These are phyloP conservation scores for Drosophila trichaetosa DNA, from an alignment of 2,888 invertebrate genomes.

Conservation along the genomic window DNA sequence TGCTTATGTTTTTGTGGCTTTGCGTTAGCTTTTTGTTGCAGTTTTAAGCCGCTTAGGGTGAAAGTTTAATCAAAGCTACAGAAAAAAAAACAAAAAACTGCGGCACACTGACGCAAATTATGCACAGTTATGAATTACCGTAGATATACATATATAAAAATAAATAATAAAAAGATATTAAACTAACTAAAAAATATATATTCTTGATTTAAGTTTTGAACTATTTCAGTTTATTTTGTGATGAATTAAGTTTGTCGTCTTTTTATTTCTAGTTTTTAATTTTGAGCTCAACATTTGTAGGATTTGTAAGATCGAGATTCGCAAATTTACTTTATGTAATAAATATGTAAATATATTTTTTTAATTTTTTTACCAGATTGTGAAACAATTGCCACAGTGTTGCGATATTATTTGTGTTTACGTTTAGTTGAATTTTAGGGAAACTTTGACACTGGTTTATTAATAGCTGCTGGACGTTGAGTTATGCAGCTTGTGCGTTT, in stretches of 20 bases:
- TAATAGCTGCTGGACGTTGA: slow-evolving; percentile 67
- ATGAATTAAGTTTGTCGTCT: background rate
- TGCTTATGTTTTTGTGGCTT: slow-evolving; percentile 37
- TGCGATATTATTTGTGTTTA: slow-evolving; percentile 43
- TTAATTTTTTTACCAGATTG: background rate
- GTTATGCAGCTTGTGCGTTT: slow-evolving; percentile 47
- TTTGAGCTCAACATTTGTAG: background rate
- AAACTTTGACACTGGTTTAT: slow-evolving; percentile 77
- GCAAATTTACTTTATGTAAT: background rate
- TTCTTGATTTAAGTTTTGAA: background rate
- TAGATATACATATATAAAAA: background rate
- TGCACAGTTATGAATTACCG: background rate
- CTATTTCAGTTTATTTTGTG: background rate
- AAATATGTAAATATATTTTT: background rate
- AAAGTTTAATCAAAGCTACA: slow-evolving; percentile 68
- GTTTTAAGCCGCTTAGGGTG: slow-evolving; percentile 68
- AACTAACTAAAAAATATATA: background rate
- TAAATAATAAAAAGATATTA: background rate
- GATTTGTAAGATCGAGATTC: too few relatives aligned
- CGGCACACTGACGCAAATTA: slow-evolving; percentile 34
- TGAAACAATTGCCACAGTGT: slow-evolving; percentile 24
- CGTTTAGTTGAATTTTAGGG: slow-evolving; percentile 53
- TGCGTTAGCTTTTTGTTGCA: slow-evolving; percentile 60
- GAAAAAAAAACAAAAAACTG: background rate
- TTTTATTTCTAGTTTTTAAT: background rate